phyloP scores from a whole-genome alignment of 2,113 vertebrate species.

The Nyctibius bracteatus region DNA sequence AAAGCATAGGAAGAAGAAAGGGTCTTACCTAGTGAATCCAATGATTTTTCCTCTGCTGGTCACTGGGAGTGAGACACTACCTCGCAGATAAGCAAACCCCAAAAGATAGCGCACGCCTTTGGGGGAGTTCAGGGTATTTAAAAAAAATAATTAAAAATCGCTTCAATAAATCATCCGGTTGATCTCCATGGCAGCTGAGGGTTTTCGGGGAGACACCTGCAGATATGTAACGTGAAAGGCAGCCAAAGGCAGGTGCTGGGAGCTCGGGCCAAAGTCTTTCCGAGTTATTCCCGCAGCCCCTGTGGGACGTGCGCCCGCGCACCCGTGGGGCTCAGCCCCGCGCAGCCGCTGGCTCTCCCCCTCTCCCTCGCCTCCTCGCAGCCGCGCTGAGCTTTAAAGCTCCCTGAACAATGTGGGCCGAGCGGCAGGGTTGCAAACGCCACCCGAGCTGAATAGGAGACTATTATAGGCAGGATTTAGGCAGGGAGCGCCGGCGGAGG shows the following conservation, averaged over 20 bases:
- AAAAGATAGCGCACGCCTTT: not conserved
- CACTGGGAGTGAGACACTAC: not conserved
- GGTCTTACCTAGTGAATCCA: conserved; percentile 73
- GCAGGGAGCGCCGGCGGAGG: conserved; percentile 47
- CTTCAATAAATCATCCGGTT: not conserved
- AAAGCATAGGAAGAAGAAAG: conserved; percentile 57
- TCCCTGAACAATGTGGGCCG: conserved; percentile 65
- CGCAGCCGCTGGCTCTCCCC: conserved; percentile 57
- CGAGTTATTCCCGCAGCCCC: not conserved
- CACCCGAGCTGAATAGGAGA: conserved; percentile 44
- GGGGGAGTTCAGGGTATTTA: not conserved
- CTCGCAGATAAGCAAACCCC: not conserved
- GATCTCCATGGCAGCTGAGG: not conserved
- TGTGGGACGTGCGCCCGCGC: not conserved
- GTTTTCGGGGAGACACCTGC: not conserved
- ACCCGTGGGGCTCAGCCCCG: not conserved
- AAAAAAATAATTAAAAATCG: not conserved
- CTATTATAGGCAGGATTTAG: conserved; percentile 71
- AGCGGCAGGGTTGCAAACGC: conserved; percentile 47
- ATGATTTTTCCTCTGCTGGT: conserved; percentile 34
- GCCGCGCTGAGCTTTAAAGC: conserved; percentile 72
- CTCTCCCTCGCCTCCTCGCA: conserved; percentile 53
- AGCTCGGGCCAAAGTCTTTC: not conserved
- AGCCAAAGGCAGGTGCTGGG: not conserved
- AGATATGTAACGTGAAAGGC: not conserved